Evolutionary conservation across 2,888 invertebrate genomes (phyloP).

Genomic region (Orgyia antiqua): DNA sequence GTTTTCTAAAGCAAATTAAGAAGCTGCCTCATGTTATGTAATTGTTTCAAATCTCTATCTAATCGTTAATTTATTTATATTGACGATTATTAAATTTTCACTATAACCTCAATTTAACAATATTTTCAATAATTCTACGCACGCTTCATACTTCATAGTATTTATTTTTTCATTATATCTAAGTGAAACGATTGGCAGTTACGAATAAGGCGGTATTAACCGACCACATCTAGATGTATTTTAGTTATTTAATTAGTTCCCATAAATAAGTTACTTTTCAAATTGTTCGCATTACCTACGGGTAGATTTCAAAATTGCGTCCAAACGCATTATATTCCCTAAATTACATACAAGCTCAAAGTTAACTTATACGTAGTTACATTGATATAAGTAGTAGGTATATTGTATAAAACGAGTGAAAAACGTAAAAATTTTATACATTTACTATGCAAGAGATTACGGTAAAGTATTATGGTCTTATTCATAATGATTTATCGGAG

Average conservation of each 20-base stretch:
- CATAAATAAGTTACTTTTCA: slow-evolving; percentile 33
- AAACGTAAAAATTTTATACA: slow-evolving; percentile 71
- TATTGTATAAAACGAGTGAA: slow-evolving; percentile 78
- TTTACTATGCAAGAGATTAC: slow-evolving; percentile 68
- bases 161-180: slow-evolving; percentile 45
- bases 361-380: slow-evolving; percentile 71
- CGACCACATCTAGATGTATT: slow-evolving; percentile 35
- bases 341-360: slow-evolving; percentile 71
- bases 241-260: slow-evolving; percentile 25
- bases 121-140: slow-evolving; percentile 60
- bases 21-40: slow-evolving; percentile 31
- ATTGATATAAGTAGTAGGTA: slow-evolving; percentile 63
- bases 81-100: slow-evolving; percentile 74
- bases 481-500: too few species aligned
- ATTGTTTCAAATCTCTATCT: slow-evolving; percentile 40
- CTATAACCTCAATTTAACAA: slow-evolving; percentile 71
- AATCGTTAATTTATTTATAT: slow-evolving; percentile 52
- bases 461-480: too few species aligned
- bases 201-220: slow-evolving; percentile 35
- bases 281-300: slow-evolving; percentile 41
- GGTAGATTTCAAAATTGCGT: slow-evolving; percentile 38
- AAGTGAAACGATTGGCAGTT: slow-evolving; percentile 69
- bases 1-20: slow-evolving; percentile 17
- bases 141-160: slow-evolving; percentile 47
- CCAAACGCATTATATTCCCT: slow-evolving; percentile 36